Evolutionary conservation across 2,797 vertebrate genomes (phyloP), one percentile per base, ranked within the genome.

Genomic region (Anisognathus igniventris): DNA sequence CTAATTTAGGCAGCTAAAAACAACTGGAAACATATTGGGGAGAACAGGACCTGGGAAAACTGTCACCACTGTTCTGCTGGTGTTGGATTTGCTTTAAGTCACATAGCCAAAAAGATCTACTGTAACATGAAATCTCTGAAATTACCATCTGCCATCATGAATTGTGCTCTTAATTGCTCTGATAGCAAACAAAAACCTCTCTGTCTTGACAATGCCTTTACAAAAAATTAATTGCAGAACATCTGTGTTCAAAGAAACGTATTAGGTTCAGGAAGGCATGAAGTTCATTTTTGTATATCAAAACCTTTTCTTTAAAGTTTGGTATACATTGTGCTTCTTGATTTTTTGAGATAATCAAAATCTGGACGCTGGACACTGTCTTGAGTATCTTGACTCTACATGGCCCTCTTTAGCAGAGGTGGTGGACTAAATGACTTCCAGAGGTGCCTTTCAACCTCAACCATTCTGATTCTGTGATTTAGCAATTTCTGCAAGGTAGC

Each of bases 311-410:
- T 78, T 39, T n/a, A 16, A 79, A 65, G n/a, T 61, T 76, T 37
- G 22, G 3, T 62, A 13, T 62, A 35, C 1, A 2, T 54, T 48
- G 10, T 11, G 18, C 4, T 37, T 8, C 24, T 84, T 71, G 24
- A 24, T 75, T 45, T 86, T 79, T 73, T 81, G 20, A 68, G 67
- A 28, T 79, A 28, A 2, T 44, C 20, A 37, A 17, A 86, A 68
- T 33, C 15, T 33, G 3, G 31, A 20, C 4, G 4, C 0, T 1
- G 4, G 37, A 30, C 10, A 6, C 0, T 1, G 9, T 71, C 24
- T 51, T 74, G 54, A 21, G 24, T 14, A 27, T 31, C 4, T 23
- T 57, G 44, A 13, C 30, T 67, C 6, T 58, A 42, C 0, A 3
- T 62, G 27, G 7, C 6, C n/a, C 23, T 53, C 30, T 54, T 66